Base-by-base conservation (phyloP, 2,888 invertebrate genomes). In the Ennomos erosarius region DNA sequence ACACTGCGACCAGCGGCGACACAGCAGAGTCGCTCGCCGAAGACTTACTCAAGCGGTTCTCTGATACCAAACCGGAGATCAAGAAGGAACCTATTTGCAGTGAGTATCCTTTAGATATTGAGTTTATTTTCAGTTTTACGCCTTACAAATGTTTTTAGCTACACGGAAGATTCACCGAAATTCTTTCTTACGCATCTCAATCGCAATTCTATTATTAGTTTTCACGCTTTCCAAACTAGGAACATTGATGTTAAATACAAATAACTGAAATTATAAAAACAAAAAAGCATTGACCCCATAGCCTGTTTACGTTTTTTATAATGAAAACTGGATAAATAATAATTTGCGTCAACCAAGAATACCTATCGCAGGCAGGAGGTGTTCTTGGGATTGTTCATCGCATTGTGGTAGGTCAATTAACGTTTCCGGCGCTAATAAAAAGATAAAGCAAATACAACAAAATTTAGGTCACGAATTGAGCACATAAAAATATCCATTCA, bases 1-100 rank as follows among this genome's bases (percentile, higher is more conserved):
- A 74, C 60, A 78, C 63, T 59, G 76, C 83, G 64, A 78, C 84
- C 72, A 79, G 85, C 78, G 77, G 85, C 80, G 91, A 92, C 70
- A 86, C 64, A 64, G 85, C 90, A 0, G 96, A 97, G 59, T 96
- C 96, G 39, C 92, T 98, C 64, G 97, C 98, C 43, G 98, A 98
- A 84, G 97, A 98, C 86, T 90, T 98, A 59, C 90, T 98, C 54
- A 97, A 97, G 83, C 96, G 97, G 74, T 96, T 98, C 76, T 95
- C 95, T 10, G 96, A 96, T 13, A 94, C 96, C 10, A 95, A 95
- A 64, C 91, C 95, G 1, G 88, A 90, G 51, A 82, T 91, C 16
- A 90, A 91, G 74, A 90, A 89, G 71, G 92, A 92, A 63, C 88
- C 90, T 1, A 65, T 78, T 16, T 73, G 62, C 60, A 77, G 92